Percentiles rank a stretch among this genome's conserved stretches.
phyloP scores from a whole-genome alignment of 2,113 vertebrate genomes.

The Pipra filicauda region DNA sequence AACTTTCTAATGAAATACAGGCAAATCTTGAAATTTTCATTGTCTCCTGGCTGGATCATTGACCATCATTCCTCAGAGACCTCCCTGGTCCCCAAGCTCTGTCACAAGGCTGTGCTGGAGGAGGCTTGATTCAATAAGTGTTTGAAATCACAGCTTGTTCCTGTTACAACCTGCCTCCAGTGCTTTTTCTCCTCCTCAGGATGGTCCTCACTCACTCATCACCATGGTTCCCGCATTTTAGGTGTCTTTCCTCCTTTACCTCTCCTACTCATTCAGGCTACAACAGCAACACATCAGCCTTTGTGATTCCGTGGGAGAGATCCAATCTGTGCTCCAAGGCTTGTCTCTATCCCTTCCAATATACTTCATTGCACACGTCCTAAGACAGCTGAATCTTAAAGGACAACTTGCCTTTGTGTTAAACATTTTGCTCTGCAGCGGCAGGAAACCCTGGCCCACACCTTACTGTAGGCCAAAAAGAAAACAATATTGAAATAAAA shows the following conservation, averaged over 20 bases:
- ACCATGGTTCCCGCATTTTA: not conserved
- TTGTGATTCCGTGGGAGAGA: not conserved
- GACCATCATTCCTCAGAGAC: not conserved
- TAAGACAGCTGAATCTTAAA: not conserved
- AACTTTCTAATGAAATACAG: not conserved
- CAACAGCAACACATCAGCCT: not conserved
- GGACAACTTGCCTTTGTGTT: not conserved
- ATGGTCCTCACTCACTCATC: not conserved
- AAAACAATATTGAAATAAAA: not conserved
- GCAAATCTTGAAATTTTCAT: not conserved
- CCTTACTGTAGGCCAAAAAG: not conserved
- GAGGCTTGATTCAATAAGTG: not conserved
- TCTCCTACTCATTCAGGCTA: not conserved
- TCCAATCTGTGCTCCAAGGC: not conserved
- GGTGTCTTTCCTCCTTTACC: not conserved
- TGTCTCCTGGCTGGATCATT: not conserved
- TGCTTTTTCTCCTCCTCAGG: not conserved
- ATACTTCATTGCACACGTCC: not conserved
- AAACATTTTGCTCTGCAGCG: not conserved
- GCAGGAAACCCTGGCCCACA: not conserved
- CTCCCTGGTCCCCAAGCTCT: not conserved
- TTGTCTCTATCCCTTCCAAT: not conserved
- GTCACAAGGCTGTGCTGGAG: not conserved
- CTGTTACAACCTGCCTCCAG: not conserved
- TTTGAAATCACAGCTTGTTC: not conserved